Base-by-base conservation (phyloP, 2,888 invertebrate genomes). In the Macrophya annulata region DNA sequence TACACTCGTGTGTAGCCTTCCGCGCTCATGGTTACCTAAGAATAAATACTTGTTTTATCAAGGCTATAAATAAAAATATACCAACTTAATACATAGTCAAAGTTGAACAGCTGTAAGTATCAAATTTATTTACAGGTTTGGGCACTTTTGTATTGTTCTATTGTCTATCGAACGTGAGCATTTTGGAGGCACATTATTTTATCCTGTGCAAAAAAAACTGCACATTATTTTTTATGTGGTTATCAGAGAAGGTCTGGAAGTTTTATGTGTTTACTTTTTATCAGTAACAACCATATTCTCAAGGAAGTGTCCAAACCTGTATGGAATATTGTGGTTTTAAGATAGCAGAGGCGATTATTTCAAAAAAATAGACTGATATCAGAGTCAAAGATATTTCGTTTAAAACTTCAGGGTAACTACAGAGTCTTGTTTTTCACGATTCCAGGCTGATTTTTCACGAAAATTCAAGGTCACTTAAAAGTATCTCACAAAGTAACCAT, bases 1-100 rank as follows among this genome's bases (percentile, higher is more conserved):
- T 98, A 98, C 89, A 98, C 97, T 93, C 98, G 96, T 90, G 97
- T 97, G 91, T 93, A 93, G 86, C 93, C 93, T 86, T 93, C 93
- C 31, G 93, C 92, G 83, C 93, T 93, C 93, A 93, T 93, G 89
- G 86, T 88, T 48, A 83, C 83, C 83, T 83, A 43, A 31, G 43
- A 43, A 81, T 43, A 62, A 81, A 81, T 31, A 81, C 59, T 81
- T 65, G 21, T 25, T 81, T 59, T 40, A 45, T 81, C 62, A 43
- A 81, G 21, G 37, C 45, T 17, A 17, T 1, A 25, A 43, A 71
- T 0, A 31, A 21, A 45, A 65, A 65, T 65, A 21, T 12, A n/a
- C 6, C 48, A 45, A 5, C 17, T 12, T 74, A 37, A 6, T 17
- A 37, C 17, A 17, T 17, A 37, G 37, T 25, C 25, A 68, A 12